Percentiles rank a stretch among this genome's conserved stretches.
Conservation (phyloP, 2,888 invertebrate genomes). For the Pimpla rufipes region DNA sequence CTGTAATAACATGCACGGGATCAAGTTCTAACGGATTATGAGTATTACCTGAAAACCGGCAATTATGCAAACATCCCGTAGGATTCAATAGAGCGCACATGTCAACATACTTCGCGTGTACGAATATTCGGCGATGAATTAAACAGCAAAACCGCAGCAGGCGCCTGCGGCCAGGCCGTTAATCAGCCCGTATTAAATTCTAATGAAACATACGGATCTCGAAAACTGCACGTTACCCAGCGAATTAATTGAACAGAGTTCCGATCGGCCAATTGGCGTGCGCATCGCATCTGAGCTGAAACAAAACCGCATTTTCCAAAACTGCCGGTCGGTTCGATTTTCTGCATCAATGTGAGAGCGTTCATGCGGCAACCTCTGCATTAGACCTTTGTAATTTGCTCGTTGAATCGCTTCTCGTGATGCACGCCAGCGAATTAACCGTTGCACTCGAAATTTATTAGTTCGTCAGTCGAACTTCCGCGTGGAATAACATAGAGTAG, state of each 20-base stretch:
- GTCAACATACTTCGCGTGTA: not conserved
- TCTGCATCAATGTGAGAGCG: not conserved
- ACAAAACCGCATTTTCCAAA: not conserved
- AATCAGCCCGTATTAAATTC: constrained; percentile 26
- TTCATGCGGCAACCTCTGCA: not conserved
- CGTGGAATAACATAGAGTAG: not conserved
- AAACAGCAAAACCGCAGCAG: constrained; percentile 11
- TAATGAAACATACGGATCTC: constrained; percentile 6
- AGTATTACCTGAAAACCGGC: not conserved
- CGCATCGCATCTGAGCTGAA: not conserved
- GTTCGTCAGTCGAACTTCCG: constrained; percentile 26
- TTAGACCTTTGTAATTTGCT: constrained; percentile 4
- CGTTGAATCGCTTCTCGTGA: constrained; percentile 14
- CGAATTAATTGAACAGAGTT: constrained; percentile 9
- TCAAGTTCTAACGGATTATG: not conserved
- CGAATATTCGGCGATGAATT: constrained; percentile 40
- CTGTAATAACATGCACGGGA: not conserved
- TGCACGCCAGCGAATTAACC: constrained; percentile 16
- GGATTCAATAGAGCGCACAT: constrained; percentile 24
- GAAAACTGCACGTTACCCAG: not conserved
- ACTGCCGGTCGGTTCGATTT: not conserved
- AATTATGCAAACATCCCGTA: constrained; percentile 6
- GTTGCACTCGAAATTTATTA: constrained; percentile 34
- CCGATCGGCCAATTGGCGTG: not conserved
- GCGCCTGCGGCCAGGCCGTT: not conserved